Evolutionary conservation across 1,140 invertebrate species (phyloP).

Genomic region (Drosophila mayri): DNA sequence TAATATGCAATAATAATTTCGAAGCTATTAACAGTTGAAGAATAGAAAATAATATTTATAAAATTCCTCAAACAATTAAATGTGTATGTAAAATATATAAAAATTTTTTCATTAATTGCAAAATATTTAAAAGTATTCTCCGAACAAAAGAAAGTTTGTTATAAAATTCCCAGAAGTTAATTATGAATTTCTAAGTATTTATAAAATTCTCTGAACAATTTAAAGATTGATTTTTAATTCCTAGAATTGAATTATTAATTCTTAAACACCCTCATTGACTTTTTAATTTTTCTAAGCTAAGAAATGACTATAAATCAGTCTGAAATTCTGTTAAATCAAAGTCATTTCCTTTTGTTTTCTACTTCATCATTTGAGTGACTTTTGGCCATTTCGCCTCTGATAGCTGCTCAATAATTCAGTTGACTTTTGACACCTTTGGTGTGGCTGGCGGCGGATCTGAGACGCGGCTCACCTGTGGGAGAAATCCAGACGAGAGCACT

Average conservation of each 20-base stretch:
- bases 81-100: too few relatives aligned
- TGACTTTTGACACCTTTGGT: constrained; percentile 41
- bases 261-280: not conserved
- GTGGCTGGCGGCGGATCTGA: constrained; percentile 24
- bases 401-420: constrained; percentile 55
- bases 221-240: too few relatives aligned
- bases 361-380: not conserved
- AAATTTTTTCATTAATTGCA: too few relatives aligned
- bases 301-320: too few relatives aligned
- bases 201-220: not conserved
- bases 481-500: constrained; percentile 16
- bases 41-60: not conserved
- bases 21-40: too few relatives aligned
- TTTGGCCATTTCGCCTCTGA: constrained; percentile 11
- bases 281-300: not conserved
- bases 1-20: not conserved
- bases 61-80: not conserved
- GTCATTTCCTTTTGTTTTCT: not conserved
- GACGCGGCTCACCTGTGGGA: constrained; percentile 18
- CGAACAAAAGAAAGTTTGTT: not conserved
- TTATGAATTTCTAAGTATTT: not conserved
- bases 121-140: too few relatives aligned
- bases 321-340: not conserved
- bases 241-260: not conserved
- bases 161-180: not conserved